Conservation (phyloP, 1,140 invertebrate species). For the Rhagoletis zephyria region DNA sequence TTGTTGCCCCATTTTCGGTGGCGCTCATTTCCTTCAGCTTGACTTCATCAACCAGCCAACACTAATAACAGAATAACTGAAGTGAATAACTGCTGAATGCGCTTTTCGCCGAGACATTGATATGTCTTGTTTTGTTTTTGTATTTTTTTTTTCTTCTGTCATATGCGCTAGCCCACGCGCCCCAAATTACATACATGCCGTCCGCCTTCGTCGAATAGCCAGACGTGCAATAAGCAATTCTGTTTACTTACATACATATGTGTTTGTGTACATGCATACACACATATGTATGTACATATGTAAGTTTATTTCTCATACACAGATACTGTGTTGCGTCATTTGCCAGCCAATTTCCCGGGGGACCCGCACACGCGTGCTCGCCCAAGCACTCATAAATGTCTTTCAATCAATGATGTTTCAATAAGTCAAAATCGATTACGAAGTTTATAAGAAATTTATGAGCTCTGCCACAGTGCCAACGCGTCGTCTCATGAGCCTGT, state of each 20-base stretch:
- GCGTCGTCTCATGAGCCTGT: constrained; percentile 1
- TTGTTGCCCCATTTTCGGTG: neutral
- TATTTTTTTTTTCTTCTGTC: no score
- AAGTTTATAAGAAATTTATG: constrained; percentile 72
- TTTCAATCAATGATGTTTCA: constrained; percentile 73
- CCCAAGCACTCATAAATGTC: constrained; percentile 69
- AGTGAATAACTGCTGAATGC: constrained; percentile 54
- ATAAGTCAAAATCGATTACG: constrained; percentile 73
- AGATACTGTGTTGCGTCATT: neutral
- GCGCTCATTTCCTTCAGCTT: constrained; percentile 32
- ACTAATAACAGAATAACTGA: constrained; percentile 7
- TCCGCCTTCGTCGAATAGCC: neutral
- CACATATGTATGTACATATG: neutral
- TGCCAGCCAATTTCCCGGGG: constrained; percentile 14
- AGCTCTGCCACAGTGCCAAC: neutral
- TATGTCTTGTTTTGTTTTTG: neutral
- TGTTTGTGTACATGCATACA: no score
- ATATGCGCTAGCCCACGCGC: no score
- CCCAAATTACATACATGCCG: no score
- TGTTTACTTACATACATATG: neutral
- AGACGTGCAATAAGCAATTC: neutral
- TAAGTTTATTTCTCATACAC: neutral
- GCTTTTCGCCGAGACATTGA: constrained; percentile 42
- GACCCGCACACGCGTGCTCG: constrained; percentile 37
- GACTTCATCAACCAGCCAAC: constrained; percentile 21